Percentiles rank a stretch among this genome's conserved stretches.
phyloP scores from a whole-genome alignment of 2,113 vertebrate genomes.

The Malaclemys terrapin region DNA sequence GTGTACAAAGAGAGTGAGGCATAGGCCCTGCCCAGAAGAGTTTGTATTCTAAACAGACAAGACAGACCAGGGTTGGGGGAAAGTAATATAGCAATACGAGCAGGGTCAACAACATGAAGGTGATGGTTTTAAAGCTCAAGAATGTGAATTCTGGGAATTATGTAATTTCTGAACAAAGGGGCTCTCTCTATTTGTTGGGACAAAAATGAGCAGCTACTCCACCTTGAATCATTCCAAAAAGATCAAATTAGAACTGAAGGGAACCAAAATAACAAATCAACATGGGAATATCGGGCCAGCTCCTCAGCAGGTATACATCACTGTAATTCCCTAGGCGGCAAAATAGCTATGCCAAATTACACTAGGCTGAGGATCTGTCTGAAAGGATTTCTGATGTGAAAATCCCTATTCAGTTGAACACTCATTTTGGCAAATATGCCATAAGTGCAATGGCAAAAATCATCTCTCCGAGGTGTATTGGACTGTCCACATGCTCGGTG shows the following conservation, averaged over 20 bases:
- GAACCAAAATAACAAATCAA: neutral
- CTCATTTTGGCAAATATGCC: conserved; percentile 15
- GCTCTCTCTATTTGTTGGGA: neutral
- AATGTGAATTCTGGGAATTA: neutral
- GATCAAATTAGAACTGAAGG: neutral
- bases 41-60: neutral
- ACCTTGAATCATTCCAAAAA: neutral
- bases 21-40: neutral
- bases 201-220: neutral
- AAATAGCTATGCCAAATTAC: conserved; percentile 51
- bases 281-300: neutral
- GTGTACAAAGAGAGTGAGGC: neutral
- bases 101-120: rapidly evolving
- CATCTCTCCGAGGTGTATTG: neutral
- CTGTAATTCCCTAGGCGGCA: neutral
- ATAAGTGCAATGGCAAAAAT: neutral
- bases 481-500: neutral
- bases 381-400: conserved; percentile 39
- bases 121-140: neutral
- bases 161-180: neutral
- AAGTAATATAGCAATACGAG: neutral
- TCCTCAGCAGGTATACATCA: neutral
- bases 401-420: conserved; percentile 21
- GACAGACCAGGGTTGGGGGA: neutral
- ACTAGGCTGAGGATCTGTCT: conserved; percentile 66